Evolutionary conservation across 2,888 invertebrate species (phyloP).

Genomic region (Synergus gifuensis): DNA sequence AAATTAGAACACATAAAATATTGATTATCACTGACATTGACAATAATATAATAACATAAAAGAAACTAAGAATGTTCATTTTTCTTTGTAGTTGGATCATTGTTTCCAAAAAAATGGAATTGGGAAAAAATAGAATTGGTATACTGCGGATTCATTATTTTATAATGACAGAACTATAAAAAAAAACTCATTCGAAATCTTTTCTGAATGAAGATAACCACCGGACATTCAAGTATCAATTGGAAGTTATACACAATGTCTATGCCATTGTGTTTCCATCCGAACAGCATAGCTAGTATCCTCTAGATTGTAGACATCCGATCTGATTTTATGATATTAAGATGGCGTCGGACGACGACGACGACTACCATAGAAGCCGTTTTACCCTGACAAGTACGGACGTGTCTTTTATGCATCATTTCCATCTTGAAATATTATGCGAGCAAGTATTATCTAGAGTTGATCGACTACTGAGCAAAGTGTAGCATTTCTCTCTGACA

Average conservation of each 20-base stretch:
- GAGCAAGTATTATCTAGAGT: slow-evolving; percentile 24
- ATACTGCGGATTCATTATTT: too few species aligned
- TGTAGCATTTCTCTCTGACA: slow-evolving; percentile 37
- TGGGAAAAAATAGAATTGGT: too few species aligned
- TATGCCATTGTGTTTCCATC: not conserved
- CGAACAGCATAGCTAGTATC: slow-evolving; percentile 55
- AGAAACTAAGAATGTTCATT: too few species aligned
- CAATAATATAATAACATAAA: too few species aligned
- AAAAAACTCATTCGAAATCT: too few species aligned
- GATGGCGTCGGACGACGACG: slow-evolving; percentile 63
- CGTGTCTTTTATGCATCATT: slow-evolving; percentile 26
- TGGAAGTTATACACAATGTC: slow-evolving; percentile 3
- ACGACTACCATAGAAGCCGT: slow-evolving; percentile 60
- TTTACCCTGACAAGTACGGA: slow-evolving; percentile 60
- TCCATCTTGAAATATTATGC: slow-evolving; percentile 39
- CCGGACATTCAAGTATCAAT: not conserved
- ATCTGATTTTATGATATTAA: slow-evolving; percentile 66
- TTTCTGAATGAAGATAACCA: not conserved
- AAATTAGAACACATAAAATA: too few species aligned
- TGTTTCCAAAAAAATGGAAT: too few species aligned
- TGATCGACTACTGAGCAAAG: slow-evolving; percentile 35
- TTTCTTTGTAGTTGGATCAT: too few species aligned
- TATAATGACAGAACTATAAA: too few species aligned
- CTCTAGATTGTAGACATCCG: slow-evolving; percentile 65
- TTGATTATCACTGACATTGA: too few species aligned